Evolutionary conservation across 2,797 vertebrate genomes (phyloP).

Genomic region (Microchirus variegatus): DNA sequence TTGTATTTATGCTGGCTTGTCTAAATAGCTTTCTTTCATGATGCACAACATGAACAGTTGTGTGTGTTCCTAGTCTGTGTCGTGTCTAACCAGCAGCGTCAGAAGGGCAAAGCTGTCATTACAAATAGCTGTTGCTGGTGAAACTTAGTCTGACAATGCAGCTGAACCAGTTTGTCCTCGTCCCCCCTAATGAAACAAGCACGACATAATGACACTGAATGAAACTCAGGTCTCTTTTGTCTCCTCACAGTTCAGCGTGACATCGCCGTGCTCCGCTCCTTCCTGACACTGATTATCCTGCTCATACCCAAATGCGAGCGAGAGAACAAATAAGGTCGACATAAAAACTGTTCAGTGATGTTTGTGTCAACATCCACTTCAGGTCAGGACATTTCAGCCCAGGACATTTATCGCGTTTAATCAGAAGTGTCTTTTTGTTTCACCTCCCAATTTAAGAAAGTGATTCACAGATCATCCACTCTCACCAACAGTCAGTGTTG

Average conservation of each 20-base stretch:
- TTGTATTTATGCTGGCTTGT: constrained; percentile 18
- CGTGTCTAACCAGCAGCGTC: constrained; percentile 36
- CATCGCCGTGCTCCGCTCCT: background rate
- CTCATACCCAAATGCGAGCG: too few relatives aligned
- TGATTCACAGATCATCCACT: too few relatives aligned
- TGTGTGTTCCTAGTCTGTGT: constrained; percentile 39
- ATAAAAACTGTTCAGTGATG: too few relatives aligned
- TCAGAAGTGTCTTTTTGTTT: too few relatives aligned
- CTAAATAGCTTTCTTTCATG: constrained; percentile 59
- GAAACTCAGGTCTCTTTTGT: constrained; percentile 14
- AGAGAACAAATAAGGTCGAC: too few relatives aligned
- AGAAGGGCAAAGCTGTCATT: constrained; percentile 66
- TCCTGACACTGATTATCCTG: background rate
- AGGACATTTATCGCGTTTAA: too few relatives aligned
- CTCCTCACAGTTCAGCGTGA: constrained; percentile 15
- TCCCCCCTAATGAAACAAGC: constrained; percentile 20
- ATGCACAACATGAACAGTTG: too few relatives aligned
- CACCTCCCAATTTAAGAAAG: too few relatives aligned
- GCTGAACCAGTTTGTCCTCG: constrained; percentile 52
- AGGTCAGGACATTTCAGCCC: too few relatives aligned
- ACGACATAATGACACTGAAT: constrained; percentile 38
- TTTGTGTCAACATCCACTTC: too few relatives aligned
- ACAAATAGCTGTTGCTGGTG: constrained; percentile 35
- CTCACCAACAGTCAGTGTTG: too few relatives aligned
- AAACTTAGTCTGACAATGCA: constrained; percentile 68